phyloP scores from a whole-genome alignment of 64 coral and sea anemone species.

The Pocillopora verrucosa region DNA sequence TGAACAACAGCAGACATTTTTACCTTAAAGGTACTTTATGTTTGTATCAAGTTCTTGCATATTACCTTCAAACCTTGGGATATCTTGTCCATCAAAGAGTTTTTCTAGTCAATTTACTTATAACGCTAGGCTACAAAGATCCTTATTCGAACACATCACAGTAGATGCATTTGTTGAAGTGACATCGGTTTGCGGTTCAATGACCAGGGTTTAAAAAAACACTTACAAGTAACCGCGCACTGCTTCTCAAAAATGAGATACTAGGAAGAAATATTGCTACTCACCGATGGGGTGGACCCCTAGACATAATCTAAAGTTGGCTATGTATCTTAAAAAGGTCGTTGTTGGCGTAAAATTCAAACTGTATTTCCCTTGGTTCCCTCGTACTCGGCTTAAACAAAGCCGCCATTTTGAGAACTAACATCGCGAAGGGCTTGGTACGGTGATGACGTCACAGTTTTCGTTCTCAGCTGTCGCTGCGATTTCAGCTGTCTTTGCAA shows the following conservation, averaged over 20 bases:
- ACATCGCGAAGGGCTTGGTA: conserved; percentile 40
- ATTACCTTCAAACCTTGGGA: conserved; percentile 1
- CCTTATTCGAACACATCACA: background rate
- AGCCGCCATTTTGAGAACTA: conserved; percentile 41
- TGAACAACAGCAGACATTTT: background rate
- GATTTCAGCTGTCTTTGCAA: too few species aligned
- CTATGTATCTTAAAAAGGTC: background rate
- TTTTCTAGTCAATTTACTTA: background rate
- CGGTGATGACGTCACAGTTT: background rate
- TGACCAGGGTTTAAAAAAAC: background rate
- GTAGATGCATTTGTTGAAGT: background rate
- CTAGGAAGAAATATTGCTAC: background rate
- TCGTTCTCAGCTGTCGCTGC: background rate
- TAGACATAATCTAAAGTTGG: conserved; percentile 62
- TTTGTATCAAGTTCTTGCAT: background rate
- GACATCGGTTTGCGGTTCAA: too few species aligned
- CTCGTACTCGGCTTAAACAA: background rate
- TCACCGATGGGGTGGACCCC: conserved; percentile 67
- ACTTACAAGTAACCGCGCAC: background rate
- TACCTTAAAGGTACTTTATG: background rate
- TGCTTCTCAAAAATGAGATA: background rate
- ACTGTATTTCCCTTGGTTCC: background rate
- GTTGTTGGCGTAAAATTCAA: background rate
- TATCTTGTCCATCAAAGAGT: background rate
- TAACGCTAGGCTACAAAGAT: background rate